Base-by-base conservation (phyloP, 2,797 vertebrate species). In the Odontamblyopus rebecca region DNA sequence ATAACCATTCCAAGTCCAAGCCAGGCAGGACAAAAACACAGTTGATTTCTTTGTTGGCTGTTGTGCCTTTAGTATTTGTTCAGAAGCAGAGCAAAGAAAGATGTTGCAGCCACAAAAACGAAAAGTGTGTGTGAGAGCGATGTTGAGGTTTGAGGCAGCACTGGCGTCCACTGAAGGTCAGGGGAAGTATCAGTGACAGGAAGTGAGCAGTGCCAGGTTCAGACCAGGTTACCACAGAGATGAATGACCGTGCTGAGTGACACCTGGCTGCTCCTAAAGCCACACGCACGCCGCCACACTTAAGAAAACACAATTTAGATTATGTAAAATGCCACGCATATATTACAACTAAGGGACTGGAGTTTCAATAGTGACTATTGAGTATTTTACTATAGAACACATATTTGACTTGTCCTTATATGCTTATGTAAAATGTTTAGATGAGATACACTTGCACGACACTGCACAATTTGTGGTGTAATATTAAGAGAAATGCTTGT, bases 111-210 rank as follows among this genome's bases (percentile, higher is more conserved):
- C 72, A 67, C 73, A 62, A n/a, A 4, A 1, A 35, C 1, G 61
- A 64, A 59, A 27, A 30, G 48, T 51, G 75, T 59, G 63, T 54
- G 72, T 27, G 61, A 29, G 59, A 32, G 54, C 56, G 53, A 59
- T 61, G 27, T 41, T 12, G 27, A 30, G 69, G 27, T 75, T 73
- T 71, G 74, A 77, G 81, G 81, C 82, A 74, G 81, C 57, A 72
- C 89, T 94, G 93, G 93, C 93, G 89, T 84, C 75, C 61, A 57
- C 92, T 94, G 93, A 95, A 95, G 94, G 94, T 95, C 93, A 96
- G 89, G 73, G 93, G 94, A 94, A 95, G 94, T 96, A 95, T 96
- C 95, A 88, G 90, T 96, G 92, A 95, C 96, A 96, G 96, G 94
- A 95, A 94, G 91, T 92, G 57, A 82, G 80, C 65, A 48, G 83